Evolutionary conservation across 2,113 vertebrate genomes (phyloP).

Genomic region (Toxotes jaculatrix): DNA sequence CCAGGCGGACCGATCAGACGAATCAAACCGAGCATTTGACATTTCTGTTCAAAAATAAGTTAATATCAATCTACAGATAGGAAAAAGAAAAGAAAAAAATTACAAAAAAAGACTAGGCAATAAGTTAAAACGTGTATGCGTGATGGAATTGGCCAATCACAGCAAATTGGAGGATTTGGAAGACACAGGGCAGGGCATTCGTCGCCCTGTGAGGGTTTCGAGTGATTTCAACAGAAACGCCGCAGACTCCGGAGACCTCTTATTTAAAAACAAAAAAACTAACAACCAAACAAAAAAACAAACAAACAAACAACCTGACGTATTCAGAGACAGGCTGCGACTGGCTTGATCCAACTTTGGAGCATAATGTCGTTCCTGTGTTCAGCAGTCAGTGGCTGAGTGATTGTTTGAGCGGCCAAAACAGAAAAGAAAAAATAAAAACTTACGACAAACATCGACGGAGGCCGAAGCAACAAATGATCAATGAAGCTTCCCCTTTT

Average conservation of each 20-base stretch:
- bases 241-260: constrained; percentile 37
- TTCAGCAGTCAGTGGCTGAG: constrained; percentile 33
- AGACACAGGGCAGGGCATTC: constrained; percentile 66
- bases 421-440: constrained; percentile 19
- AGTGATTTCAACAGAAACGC: constrained; percentile 41
- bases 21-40: constrained; percentile 94
- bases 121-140: constrained; percentile 64
- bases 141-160: constrained; percentile 42
- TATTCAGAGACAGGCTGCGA: constrained; percentile 74
- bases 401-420: constrained; percentile 12
- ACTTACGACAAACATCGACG: constrained; percentile 33
- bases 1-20: constrained; percentile 94
- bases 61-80: constrained; percentile 43
- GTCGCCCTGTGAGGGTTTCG: constrained; percentile 36
- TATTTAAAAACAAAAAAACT: neutral
- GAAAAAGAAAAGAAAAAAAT: constrained; percentile 17
- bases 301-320: constrained; percentile 66
- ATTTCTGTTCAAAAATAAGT: constrained; percentile 83
- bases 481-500: constrained; percentile 83
- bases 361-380: constrained; percentile 72
- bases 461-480: constrained; percentile 53
- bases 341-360: constrained; percentile 75
- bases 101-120: constrained; percentile 13
- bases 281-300: neutral
- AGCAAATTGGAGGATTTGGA: constrained; percentile 32